Evolutionary conservation across 2,113 vertebrate genomes (phyloP), one percentile per base, ranked within the genome.

Genomic region (Clarias macrocephalus): DNA sequence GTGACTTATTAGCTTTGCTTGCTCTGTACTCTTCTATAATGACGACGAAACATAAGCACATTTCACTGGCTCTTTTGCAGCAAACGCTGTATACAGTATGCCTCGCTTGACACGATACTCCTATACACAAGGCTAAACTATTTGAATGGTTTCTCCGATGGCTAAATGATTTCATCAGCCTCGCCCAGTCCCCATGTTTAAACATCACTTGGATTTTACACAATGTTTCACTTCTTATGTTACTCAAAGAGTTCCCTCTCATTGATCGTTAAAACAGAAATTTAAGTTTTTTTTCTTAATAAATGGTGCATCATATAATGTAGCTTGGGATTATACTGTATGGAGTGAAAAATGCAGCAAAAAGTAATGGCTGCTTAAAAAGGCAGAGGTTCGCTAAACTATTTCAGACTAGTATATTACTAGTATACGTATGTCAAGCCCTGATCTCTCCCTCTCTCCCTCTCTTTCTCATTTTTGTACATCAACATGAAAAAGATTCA

Each of bases 401-500:
- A 72, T n/a, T 72, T 72, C 9, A 1, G 3, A 42, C 11, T 13
- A 54, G 13, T 54, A n/a, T 70, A 42, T 72, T 70, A 18, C 19
- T 37, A 42, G 30, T 19, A 37, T 72, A 10, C 21, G 19, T 11
- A 72, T 37, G 18, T 10, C 70, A 42, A 72, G 19, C 21, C n/a
- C 15, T 68, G n/a, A 28, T 25, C 25, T 9, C 21, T 9, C 21
- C n/a, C 12, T 88, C 80, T 86, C 42, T 48, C 42, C 7, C 42
- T 6, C 5, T 6, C 48, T 8, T 48, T 48, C 7, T 48, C 48
- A 48, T 48, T 48, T 48, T 48, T 48, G 48, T 48, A 48, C 48
- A 48, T 48, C 48, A 48, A 87, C 84, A 87, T 90, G 89, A 75
- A 91, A 88, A 88, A 83, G 62, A 89, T 63, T 28, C 52, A 56